Evolutionary conservation across 2,797 vertebrate species (phyloP).

Genomic region (Cichlasoma orientale): DNA sequence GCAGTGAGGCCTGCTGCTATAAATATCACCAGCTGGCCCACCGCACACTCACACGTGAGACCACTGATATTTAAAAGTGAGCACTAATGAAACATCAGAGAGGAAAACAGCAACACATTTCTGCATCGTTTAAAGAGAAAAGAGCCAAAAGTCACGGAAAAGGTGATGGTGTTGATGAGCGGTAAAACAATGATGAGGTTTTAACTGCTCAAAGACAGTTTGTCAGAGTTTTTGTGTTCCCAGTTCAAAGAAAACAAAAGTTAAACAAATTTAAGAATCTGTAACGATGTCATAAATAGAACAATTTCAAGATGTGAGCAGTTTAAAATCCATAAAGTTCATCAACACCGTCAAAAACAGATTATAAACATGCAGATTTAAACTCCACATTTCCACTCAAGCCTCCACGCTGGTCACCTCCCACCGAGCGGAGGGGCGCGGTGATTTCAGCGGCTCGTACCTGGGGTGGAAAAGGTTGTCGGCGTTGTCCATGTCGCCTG

Average conservation of each 20-base stretch:
- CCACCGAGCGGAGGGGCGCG: neutral
- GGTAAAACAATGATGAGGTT: accelerated
- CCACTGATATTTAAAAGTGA: neutral
- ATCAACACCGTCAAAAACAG: neutral
- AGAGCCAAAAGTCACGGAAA: neutral
- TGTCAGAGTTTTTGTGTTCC: neutral
- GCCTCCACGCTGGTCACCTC: accelerated
- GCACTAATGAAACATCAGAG: neutral
- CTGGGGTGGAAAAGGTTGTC: constrained; percentile 45
- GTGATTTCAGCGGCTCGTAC: constrained; percentile 11
- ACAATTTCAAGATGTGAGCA: neutral
- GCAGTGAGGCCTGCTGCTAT: constrained; percentile 36
- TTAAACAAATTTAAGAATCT: too few species aligned
- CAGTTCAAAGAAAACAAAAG: too few species aligned
- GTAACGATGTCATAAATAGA: neutral
- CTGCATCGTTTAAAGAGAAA: neutral
- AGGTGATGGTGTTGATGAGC: neutral
- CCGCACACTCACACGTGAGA: neutral
- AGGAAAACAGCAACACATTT: neutral
- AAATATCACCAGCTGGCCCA: constrained; percentile 38
- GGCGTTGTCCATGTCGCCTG: constrained; percentile 26
- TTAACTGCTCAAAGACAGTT: neutral
- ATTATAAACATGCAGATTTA: neutral
- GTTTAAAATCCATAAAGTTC: neutral
- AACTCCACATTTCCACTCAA: neutral